Evolutionary conservation across 2,113 vertebrate species (phyloP).

Genomic region (Trematocara variabile): DNA sequence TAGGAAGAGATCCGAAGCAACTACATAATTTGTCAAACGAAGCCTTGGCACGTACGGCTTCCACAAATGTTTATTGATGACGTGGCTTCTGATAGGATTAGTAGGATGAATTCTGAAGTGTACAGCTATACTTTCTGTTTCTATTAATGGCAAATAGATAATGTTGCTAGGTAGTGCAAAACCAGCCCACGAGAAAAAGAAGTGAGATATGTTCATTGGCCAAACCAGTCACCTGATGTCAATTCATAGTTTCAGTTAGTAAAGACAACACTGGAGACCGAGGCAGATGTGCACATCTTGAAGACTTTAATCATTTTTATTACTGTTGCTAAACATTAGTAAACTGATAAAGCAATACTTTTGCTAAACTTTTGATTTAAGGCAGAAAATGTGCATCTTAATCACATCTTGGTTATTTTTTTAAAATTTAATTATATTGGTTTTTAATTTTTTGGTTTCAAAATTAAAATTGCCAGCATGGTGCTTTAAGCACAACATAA

Average conservation of each 20-base stretch:
- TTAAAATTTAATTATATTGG: background rate
- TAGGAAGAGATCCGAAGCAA: background rate
- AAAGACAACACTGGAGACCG: background rate
- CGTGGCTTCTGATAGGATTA: background rate
- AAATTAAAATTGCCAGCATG: background rate
- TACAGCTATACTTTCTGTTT: background rate
- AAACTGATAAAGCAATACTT: background rate
- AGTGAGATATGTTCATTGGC: background rate
- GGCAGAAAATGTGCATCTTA: background rate
- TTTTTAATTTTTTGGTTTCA: background rate
- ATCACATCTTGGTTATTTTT: background rate
- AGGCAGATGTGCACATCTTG: background rate
- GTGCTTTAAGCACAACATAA: background rate
- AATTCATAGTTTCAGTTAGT: background rate
- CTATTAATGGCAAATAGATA: background rate
- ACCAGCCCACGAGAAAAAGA: background rate
- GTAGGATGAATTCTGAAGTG: background rate
- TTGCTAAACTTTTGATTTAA: background rate
- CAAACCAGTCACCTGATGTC: background rate
- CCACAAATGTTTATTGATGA: background rate
- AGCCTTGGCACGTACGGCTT: background rate
- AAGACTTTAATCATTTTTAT: background rate
- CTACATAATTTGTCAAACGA: background rate
- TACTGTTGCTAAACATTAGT: background rate
- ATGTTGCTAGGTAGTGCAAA: background rate